Evolutionary conservation across 1,140 invertebrate genomes (phyloP).

Genomic region (Myzus persicae): DNA sequence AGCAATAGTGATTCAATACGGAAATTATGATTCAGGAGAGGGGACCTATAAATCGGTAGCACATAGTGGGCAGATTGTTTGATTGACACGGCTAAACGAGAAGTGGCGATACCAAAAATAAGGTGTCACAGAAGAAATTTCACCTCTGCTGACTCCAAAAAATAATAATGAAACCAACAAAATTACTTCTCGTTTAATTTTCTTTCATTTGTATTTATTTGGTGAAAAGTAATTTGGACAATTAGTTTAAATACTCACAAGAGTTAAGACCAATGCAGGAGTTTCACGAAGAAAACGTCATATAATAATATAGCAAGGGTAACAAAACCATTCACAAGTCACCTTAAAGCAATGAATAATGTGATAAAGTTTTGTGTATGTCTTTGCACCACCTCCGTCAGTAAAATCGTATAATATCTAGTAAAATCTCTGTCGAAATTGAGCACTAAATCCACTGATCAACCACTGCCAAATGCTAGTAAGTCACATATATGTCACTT

Average conservation of each 20-base stretch:
- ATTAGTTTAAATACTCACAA: neutral
- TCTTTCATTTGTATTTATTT: neutral
- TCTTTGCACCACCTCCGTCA: neutral
- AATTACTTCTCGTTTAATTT: neutral
- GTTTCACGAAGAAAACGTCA: neutral
- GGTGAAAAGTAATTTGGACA: neutral
- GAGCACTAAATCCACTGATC: neutral
- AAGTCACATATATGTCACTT: neutral
- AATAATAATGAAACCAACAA: neutral
- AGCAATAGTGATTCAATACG: neutral
- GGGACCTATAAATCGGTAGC: neutral
- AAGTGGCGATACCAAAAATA: neutral
- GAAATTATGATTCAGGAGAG: neutral
- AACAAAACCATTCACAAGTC: neutral
- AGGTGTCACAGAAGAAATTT: neutral
- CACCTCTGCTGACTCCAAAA: neutral
- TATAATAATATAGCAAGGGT: neutral
- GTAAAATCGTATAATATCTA: neutral
- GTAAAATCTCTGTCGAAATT: neutral
- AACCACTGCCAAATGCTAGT: neutral
- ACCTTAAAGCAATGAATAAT: neutral
- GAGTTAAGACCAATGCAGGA: neutral
- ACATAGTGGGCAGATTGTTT: neutral
- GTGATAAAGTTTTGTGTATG: neutral
- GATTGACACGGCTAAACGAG: neutral